Percentiles rank a stretch among this genome's conserved stretches.
Conservation (phyloP, 1,140 invertebrate species). For the Drosophila trapezifrons region DNA sequence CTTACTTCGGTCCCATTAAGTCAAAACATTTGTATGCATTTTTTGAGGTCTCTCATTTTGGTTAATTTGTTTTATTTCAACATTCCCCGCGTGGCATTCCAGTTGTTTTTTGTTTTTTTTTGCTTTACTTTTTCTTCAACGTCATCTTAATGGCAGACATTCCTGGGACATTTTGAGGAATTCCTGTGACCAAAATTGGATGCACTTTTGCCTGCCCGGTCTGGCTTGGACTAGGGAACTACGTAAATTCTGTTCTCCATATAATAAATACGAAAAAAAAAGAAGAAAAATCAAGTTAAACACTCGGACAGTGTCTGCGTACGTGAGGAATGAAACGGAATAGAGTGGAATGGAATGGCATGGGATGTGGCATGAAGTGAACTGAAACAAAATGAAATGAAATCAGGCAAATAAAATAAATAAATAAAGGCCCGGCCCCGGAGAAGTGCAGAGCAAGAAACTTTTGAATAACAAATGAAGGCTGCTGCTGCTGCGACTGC, state of each 20-base stretch:
- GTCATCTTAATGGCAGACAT: slow-evolving; percentile 17
- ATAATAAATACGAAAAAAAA: not conserved
- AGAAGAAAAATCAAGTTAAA: slow-evolving; percentile 14
- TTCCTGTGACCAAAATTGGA: slow-evolving; percentile 37
- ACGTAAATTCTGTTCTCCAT: slow-evolving; percentile 4
- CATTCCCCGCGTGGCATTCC: slow-evolving; percentile 11
- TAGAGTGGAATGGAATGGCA: not conserved
- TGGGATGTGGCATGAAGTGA: not conserved
- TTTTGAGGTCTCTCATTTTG: slow-evolving; percentile 16
- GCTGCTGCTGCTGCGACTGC: slow-evolving; percentile 61
- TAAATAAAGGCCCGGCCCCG: slow-evolving; percentile 28
- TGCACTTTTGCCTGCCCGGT: slow-evolving; percentile 11
- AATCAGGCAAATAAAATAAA: slow-evolving; percentile 56
- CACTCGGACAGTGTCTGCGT: slow-evolving; percentile 26
- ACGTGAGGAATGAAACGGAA: slow-evolving; percentile 41
- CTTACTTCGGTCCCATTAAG: slow-evolving; percentile 6
- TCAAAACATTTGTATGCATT: slow-evolving; percentile 31
- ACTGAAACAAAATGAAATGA: slow-evolving; percentile 53
- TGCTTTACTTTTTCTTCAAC: not conserved
- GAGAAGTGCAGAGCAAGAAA: slow-evolving; percentile 61
- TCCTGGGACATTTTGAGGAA: slow-evolving; percentile 31
- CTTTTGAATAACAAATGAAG: slow-evolving; percentile 82
- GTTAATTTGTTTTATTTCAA: slow-evolving; percentile 33
- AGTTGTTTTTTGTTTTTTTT: not conserved
- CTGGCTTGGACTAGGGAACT: slow-evolving; percentile 14